phyloP scores from a whole-genome alignment of 2,113 vertebrate species.

The Myotis yumanensis region DNA sequence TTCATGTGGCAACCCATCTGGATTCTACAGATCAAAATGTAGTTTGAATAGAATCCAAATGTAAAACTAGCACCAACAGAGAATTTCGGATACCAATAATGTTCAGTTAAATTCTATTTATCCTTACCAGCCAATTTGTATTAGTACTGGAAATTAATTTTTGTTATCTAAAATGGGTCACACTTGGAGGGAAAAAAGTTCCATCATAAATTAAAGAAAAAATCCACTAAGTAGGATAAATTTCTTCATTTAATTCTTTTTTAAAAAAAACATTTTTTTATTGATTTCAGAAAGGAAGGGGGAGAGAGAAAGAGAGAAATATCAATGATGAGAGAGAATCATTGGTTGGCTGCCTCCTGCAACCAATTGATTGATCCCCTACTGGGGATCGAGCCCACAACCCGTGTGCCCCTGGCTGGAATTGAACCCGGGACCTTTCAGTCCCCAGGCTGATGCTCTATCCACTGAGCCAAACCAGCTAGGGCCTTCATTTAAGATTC shows the following conservation, averaged over 20 bases:
- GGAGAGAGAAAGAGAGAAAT: no score
- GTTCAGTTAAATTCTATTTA: conserved; percentile 33
- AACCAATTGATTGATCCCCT: no score
- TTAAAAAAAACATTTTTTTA: background rate
- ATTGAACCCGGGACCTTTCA: no score
- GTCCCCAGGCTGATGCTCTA: no score
- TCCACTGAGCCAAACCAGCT: no score
- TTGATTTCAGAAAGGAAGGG: no score
- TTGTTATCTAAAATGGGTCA: conserved; percentile 11
- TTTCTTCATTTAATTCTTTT: background rate
- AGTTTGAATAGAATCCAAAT: conserved; percentile 34
- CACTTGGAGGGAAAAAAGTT: background rate
- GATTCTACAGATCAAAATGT: background rate
- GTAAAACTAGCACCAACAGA: background rate
- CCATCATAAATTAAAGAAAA: background rate
- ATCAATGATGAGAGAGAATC: no score
- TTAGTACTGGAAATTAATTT: background rate
- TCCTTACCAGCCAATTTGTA: background rate
- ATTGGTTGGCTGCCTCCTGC: no score
- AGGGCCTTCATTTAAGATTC: background rate
- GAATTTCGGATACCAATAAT: background rate
- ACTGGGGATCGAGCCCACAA: no score
- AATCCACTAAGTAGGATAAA: conserved; percentile 20
- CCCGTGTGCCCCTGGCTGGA: no score
- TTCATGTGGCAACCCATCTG: background rate